A percentile compares a stretch with the other conserved stretches of the same genome.
These are phyloP conservation scores for Calliopum simillimum DNA, from an alignment of 2,888 invertebrate genomes.

Conservation along the genomic window DNA sequence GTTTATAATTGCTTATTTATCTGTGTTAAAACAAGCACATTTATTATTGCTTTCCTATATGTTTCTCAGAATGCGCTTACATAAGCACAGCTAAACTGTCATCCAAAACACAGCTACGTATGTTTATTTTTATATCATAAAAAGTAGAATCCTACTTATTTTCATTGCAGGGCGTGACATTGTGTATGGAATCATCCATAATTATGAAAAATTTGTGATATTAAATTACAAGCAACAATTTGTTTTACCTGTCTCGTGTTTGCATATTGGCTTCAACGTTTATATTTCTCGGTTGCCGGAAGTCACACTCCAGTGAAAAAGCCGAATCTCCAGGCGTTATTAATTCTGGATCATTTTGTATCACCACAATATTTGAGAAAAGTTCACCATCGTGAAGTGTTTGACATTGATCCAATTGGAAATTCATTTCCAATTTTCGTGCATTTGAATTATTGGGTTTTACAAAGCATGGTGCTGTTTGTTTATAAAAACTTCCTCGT, in stretches of 20 bases:
- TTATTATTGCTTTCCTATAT: no score
- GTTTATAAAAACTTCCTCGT: slow-evolving; percentile 72
- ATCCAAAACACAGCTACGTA: no score
- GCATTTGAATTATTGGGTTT: slow-evolving; percentile 68
- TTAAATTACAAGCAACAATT: slow-evolving; percentile 26
- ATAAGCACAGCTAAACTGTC: no score
- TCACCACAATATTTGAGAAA: slow-evolving; percentile 73
- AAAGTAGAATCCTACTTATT: no score
- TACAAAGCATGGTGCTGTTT: slow-evolving; percentile 71
- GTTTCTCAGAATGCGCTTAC: no score
- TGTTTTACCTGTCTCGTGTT: slow-evolving; percentile 64
- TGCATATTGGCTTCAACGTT: slow-evolving; percentile 70
- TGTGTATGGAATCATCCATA: neutral
- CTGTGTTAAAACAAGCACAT: no score
- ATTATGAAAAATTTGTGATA: neutral
- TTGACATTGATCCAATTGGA: slow-evolving; percentile 71
- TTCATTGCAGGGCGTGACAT: no score
- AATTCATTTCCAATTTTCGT: slow-evolving; percentile 69
- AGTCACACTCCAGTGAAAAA: slow-evolving; percentile 75
- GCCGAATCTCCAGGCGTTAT: slow-evolving; percentile 76
- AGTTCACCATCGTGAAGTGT: slow-evolving; percentile 71
- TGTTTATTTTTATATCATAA: no score
- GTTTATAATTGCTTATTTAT: no score
- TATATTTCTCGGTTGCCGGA: slow-evolving; percentile 70
- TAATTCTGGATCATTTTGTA: slow-evolving; percentile 76